These are phyloP conservation scores for Ennomos erosarius DNA, from an alignment of 2,888 invertebrate genomes.

Conservation along the genomic window DNA sequence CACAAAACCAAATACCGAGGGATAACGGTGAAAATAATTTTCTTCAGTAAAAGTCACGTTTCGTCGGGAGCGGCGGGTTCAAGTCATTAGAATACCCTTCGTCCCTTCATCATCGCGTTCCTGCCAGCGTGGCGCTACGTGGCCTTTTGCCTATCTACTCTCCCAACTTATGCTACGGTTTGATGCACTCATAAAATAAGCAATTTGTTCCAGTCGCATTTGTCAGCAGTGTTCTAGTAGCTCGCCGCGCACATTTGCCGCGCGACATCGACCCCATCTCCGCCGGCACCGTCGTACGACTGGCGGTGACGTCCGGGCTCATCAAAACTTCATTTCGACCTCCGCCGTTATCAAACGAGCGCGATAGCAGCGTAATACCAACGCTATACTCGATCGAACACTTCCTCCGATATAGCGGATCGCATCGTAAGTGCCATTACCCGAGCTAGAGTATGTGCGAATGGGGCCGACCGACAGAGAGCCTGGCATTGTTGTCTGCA, in stretches of 20 bases:
- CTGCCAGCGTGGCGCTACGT: slow-evolving; percentile 17
- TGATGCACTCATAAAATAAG: slow-evolving; percentile 24
- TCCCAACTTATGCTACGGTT: slow-evolving; percentile 12
- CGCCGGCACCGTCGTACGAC: slow-evolving; percentile 8
- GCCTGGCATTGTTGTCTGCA: slow-evolving; percentile 15
- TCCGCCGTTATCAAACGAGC: slow-evolving; percentile 27
- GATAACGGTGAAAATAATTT: slow-evolving; percentile 21
- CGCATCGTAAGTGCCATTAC: slow-evolving; percentile 26
- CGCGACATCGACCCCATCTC: slow-evolving; percentile 11
- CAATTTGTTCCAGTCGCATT: slow-evolving; percentile 9
- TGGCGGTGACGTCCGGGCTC: slow-evolving; percentile 18
- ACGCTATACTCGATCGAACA: slow-evolving; percentile 30
- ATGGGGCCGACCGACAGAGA: slow-evolving; percentile 11
- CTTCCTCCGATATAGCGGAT: slow-evolving; percentile 19
- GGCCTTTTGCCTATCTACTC: not conserved
- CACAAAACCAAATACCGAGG: slow-evolving; percentile 17
- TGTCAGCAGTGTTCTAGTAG: not conserved
- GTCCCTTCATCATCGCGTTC: slow-evolving; percentile 12
- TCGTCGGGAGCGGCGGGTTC: slow-evolving; percentile 18
- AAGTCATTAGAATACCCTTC: slow-evolving; percentile 29
- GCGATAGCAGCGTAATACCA: slow-evolving; percentile 37
- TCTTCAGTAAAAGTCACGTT: slow-evolving; percentile 30
- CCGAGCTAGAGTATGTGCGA: slow-evolving; percentile 22
- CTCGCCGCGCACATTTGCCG: slow-evolving; percentile 9
- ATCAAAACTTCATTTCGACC: slow-evolving; percentile 39